A percentile compares a stretch with the other conserved stretches of the same genome.
Conservation (phyloP, 1,140 invertebrate genomes). For the Drosophila elegans region DNA sequence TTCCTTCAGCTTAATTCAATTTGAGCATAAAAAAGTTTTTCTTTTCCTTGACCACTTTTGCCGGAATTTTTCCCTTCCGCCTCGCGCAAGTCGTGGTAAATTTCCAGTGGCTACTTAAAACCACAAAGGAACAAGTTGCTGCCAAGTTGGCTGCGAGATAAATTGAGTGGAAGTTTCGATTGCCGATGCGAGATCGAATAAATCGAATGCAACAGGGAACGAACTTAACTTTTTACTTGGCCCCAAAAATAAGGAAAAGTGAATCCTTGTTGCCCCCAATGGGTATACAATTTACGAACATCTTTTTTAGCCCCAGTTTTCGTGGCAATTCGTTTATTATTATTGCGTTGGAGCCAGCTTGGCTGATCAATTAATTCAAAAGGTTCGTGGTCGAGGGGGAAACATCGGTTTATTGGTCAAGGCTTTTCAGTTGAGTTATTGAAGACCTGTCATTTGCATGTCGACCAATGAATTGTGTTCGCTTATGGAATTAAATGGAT, state of each 20-base stretch:
- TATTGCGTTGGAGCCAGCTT: conserved; percentile 17
- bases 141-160: conserved; percentile 34
- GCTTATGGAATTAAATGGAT: conserved; percentile 59
- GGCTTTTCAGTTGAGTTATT: conserved; percentile 30
- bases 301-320: conserved; percentile 10
- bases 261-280: conserved; percentile 14
- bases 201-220: conserved; percentile 54
- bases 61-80: not conserved
- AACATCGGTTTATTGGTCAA: conserved; percentile 42
- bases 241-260: conserved; percentile 7
- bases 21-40: conserved; percentile 42
- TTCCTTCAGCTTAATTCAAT: conserved; percentile 43
- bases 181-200: conserved; percentile 31
- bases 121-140: conserved; percentile 52
- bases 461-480: conserved; percentile 23
- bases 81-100: conserved; percentile 15
- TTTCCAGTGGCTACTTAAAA: conserved; percentile 52
- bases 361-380: conserved; percentile 72
- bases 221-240: conserved; percentile 2
- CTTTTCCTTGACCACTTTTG: conserved; percentile 19
- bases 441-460: conserved; percentile 70
- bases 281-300: conserved; percentile 55
- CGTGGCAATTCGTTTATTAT: conserved; percentile 64
- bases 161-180: conserved; percentile 62
- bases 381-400: conserved; percentile 14